Evolutionary conservation across 2,888 invertebrate genomes (phyloP).

Genomic region (Mythimna pallens): DNA sequence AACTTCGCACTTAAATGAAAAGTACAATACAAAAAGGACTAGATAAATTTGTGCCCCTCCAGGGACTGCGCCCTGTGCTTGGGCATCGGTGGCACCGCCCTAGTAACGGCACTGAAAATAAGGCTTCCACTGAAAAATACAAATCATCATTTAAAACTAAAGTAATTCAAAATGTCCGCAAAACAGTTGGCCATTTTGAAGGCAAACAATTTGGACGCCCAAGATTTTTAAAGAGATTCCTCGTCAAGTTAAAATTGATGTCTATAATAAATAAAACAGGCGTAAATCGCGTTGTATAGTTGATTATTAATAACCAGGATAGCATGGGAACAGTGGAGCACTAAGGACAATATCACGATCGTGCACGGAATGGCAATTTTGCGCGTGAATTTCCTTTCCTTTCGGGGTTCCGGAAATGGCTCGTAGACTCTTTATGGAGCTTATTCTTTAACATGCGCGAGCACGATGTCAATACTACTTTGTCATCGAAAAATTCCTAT

Average conservation of each 20-base stretch:
- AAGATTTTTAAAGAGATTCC: background rate
- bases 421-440: conserved; percentile 73
- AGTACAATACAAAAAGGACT: too few species aligned
- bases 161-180: background rate
- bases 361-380: conserved; percentile 82
- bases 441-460: conserved; percentile 80
- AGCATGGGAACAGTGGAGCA: conserved; percentile 76
- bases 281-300: conserved; percentile 65
- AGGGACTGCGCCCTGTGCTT: too few species aligned
- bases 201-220: conserved; percentile 1
- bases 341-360: conserved; percentile 74
- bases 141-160: background rate
- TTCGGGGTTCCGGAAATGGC: conserved; percentile 86
- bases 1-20: too few species aligned
- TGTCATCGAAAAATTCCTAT: conserved; percentile 47
- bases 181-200: background rate
- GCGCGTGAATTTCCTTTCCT: conserved; percentile 87
- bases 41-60: too few species aligned
- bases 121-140: too few species aligned
- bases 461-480: conserved; percentile 75
- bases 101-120: too few species aligned
- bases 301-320: conserved; percentile 73
- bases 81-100: too few species aligned
- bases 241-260: conserved; percentile 10
- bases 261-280: conserved; percentile 30